Evolutionary conservation across 2,888 invertebrate genomes (phyloP).

Genomic region (Napeogenes sylphis): DNA sequence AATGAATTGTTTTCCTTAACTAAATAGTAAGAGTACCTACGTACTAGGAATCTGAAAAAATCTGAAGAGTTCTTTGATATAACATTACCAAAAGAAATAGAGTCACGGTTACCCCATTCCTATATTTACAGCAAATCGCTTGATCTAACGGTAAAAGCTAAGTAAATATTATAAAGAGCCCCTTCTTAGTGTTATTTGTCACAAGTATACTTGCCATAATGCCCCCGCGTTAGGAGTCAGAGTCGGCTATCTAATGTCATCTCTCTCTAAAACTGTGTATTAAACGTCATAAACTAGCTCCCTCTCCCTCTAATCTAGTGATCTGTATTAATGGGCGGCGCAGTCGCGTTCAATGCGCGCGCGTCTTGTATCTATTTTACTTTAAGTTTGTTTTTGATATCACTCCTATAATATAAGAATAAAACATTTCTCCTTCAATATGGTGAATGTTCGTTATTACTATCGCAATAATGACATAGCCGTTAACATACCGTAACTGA

Average conservation of each 20-base stretch:
- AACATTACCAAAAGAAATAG: background rate
- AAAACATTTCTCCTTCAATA: too few species aligned
- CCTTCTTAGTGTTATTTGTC: slow-evolving; percentile 1
- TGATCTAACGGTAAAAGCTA: slow-evolving; percentile 4
- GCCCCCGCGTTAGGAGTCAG: slow-evolving; percentile 8
- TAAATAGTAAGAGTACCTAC: too few species aligned
- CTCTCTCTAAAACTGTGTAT: slow-evolving; percentile 40
- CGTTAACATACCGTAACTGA: slow-evolving; percentile 18
- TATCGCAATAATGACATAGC: too few species aligned
- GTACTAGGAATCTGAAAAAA: background rate
- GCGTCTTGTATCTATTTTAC: slow-evolving; percentile 30
- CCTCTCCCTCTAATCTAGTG: slow-evolving; percentile 56
- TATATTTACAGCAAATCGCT: background rate
- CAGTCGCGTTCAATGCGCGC: slow-evolving; percentile 49
- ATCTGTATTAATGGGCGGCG: slow-evolving; percentile 44
- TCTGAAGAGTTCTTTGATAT: background rate
- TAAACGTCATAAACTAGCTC: slow-evolving; percentile 31
- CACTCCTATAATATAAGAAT: background rate
- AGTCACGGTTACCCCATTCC: background rate
- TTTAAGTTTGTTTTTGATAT: background rate
- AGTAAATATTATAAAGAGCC: background rate
- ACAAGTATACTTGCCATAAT: slow-evolving; percentile 6
- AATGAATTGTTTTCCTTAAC: too few species aligned
- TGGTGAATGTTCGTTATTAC: too few species aligned
- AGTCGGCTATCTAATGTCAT: slow-evolving; percentile 21